Conservation (phyloP, 2,797 vertebrate genomes). For the Gastrophryne carolinensis region DNA sequence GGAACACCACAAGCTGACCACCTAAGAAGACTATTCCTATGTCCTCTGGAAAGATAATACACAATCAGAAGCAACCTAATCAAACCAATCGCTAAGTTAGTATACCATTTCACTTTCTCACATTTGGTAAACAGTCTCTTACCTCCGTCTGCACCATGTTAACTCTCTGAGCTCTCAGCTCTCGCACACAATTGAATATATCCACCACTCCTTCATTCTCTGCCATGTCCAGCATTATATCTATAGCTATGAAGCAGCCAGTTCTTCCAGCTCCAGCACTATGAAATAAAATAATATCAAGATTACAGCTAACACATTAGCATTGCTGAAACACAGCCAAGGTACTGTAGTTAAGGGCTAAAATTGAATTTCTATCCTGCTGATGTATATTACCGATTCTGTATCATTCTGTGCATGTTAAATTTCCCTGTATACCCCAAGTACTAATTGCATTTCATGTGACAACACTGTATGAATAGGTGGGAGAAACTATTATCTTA, state of each 20-base stretch:
- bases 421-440: background rate
- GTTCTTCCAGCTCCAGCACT: constrained; percentile 94
- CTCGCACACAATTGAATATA: constrained; percentile 96
- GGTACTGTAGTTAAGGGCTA: too few species aligned
- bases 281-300: constrained; percentile 41
- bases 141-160: constrained; percentile 98
- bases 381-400: background rate
- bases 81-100: too few species aligned
- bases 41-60: too few species aligned
- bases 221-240: constrained; percentile 98
- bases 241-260: constrained; percentile 94
- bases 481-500: background rate
- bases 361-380: too few species aligned
- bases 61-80: too few species aligned
- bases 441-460: background rate
- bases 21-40: too few species aligned
- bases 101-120: too few species aligned
- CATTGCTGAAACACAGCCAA: too few species aligned
- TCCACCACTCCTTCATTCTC: constrained; percentile 97
- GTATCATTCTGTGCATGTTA: background rate
- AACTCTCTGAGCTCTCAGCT: constrained; percentile 91
- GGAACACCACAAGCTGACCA: too few species aligned
- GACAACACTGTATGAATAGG: background rate
- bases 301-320: too few species aligned
- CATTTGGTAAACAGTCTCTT: constrained; percentile 28